Conservation (phyloP, 2,113 vertebrate species). For the Gobius niger region DNA sequence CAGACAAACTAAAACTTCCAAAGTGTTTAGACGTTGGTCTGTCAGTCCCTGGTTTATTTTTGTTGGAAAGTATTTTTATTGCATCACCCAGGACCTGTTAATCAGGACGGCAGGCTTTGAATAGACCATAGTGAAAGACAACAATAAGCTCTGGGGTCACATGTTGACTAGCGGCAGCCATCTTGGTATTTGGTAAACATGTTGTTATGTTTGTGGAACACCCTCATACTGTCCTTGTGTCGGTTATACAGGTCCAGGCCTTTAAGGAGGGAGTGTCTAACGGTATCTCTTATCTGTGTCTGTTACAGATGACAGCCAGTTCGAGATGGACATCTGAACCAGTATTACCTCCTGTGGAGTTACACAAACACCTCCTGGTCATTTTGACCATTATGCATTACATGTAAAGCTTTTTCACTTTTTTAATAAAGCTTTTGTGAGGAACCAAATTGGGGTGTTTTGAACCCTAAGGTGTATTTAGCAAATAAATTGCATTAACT, state of each 20-base stretch:
- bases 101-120: not conserved
- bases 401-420: conserved; percentile 48
- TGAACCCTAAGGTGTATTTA: conserved; percentile 33
- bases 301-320: conserved; percentile 73
- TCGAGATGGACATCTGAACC: conserved; percentile 79
- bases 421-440: conserved; percentile 39
- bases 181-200: not conserved
- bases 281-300: not conserved
- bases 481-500: conserved; percentile 27
- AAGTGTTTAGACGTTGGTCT: not conserved
- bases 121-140: not conserved
- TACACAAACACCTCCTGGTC: conserved; percentile 54
- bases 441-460: conserved; percentile 54
- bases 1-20: not conserved
- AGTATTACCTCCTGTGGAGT: conserved; percentile 70
- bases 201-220: not conserved
- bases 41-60: not conserved
- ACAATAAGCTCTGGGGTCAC: not conserved
- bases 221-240: not conserved
- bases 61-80: not conserved
- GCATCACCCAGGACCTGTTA: not conserved
- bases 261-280: not conserved
- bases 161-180: not conserved
- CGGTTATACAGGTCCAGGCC: not conserved
- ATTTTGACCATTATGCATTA: conserved; percentile 53